Base-by-base conservation (phyloP, 1,140 invertebrate species). In the Arion vulgaris region DNA sequence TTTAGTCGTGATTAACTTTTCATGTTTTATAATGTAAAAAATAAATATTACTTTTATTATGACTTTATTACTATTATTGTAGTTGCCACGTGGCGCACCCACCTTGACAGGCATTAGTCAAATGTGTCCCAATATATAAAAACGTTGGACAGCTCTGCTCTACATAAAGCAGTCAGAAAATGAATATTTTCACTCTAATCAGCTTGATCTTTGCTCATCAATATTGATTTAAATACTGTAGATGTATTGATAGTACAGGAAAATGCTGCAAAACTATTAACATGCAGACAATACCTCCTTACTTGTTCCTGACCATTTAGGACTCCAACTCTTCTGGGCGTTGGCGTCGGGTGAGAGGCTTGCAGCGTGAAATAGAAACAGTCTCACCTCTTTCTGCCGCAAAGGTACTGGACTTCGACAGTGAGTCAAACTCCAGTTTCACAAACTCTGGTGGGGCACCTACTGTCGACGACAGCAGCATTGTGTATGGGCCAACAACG, bases 401-500 rank as follows among this genome's bases (percentile, higher is more conserved):
- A 28, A 85, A 85, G 57, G 77, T 83, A 1, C 80, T 91, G 28
- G 90, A 91, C 82, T 90, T 90, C 85, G 90, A 90, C 81, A 88
- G 88, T 57, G 83, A 84, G 66, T 90, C 89, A 82, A 91, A 90
- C 81, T 85, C 86, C 15, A 88, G 88, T 72, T 80, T 85, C n/a
- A 84, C 66, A 15, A 86, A 86, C 2, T 66, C 72, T 45, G 72
- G 34, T 36, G 75, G 41, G 62, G 85, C 75, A 71, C 79, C 62
- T 53, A 86, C 84, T 1, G 83, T 80, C 26, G 84, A 86, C n/a
- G 84, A 86, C 23, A 86, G 82, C 80, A 86, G 88, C 51, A 87
- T 86, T 49, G 85, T 93, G 51, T 93, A 93, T 86, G 95, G 95
- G 28, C 94, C 95, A 5, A 96, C 95, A 53, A 96, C 95, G 0